Conservation (phyloP, 2,888 invertebrate species). For the Zele albiditarsus region DNA sequence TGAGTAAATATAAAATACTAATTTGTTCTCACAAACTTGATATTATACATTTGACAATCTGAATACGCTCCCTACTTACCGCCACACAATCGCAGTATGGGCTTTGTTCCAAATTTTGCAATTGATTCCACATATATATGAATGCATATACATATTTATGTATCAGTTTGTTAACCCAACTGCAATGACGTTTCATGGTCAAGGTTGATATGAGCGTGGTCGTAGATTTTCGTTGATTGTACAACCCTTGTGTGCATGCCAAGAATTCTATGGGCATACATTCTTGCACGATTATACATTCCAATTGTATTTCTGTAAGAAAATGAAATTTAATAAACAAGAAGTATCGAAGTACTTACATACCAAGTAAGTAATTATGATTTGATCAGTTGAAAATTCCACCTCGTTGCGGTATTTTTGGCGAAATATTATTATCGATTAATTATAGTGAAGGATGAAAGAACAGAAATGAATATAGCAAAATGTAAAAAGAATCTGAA, state of each 20-base stretch:
- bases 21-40: not conserved
- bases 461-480: not conserved
- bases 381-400: not conserved
- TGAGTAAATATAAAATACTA: too few species aligned
- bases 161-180: conserved; percentile 12
- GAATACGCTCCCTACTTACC: too few species aligned
- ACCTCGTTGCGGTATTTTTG: not conserved
- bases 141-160: not conserved
- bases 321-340: not conserved
- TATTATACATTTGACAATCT: not conserved
- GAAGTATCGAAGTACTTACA: not conserved
- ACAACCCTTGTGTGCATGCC: conserved; percentile 41
- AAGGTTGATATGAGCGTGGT: conserved; percentile 50
- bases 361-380: not conserved
- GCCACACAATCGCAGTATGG: not conserved
- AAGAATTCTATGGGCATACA: conserved; percentile 42
- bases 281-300: conserved; percentile 48
- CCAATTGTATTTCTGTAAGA: conserved; percentile 15
- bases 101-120: not conserved
- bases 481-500: not conserved
- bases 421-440: not conserved
- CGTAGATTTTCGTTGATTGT: conserved; percentile 48
- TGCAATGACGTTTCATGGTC: conserved; percentile 51
- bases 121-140: not conserved
- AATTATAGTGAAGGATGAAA: not conserved